phyloP scores from a whole-genome alignment of 2,113 vertebrate genomes.

The Anseranas semipalmata region DNA sequence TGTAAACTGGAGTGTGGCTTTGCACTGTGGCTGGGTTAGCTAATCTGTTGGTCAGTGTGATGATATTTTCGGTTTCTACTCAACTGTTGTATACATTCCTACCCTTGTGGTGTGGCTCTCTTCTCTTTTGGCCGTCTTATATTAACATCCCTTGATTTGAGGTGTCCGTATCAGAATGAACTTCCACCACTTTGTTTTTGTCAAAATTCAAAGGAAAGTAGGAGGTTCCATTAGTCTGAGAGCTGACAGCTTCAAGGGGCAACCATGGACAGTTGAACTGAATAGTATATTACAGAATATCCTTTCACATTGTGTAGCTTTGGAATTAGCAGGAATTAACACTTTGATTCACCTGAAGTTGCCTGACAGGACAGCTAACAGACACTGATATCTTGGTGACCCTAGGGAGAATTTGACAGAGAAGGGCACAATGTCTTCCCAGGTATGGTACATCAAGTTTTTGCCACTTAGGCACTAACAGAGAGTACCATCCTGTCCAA shows the following conservation, averaged over 20 bases:
- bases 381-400: not conserved
- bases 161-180: not conserved
- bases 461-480: not conserved
- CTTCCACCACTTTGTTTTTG: not conserved
- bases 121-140: not conserved
- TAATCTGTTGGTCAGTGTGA: rapidly evolving
- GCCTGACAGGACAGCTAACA: not conserved
- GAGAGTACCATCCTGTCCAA: not conserved
- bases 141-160: not conserved
- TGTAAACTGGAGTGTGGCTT: not conserved
- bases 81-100: not conserved
- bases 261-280: not conserved
- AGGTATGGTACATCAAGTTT: not conserved
- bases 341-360: not conserved
- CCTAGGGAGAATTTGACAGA: not conserved
- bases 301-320: not conserved
- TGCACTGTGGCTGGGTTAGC: not conserved
- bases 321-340: not conserved
- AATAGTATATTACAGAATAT: not conserved
- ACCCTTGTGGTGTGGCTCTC: not conserved
- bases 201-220: not conserved
- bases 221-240: not conserved
- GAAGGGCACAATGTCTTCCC: not conserved
- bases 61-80: not conserved
- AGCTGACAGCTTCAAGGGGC: not conserved